Evolutionary conservation across 2,888 invertebrate species (phyloP), one percentile per base, ranked within the genome.

Genomic region (Belgica antarctica): DNA sequence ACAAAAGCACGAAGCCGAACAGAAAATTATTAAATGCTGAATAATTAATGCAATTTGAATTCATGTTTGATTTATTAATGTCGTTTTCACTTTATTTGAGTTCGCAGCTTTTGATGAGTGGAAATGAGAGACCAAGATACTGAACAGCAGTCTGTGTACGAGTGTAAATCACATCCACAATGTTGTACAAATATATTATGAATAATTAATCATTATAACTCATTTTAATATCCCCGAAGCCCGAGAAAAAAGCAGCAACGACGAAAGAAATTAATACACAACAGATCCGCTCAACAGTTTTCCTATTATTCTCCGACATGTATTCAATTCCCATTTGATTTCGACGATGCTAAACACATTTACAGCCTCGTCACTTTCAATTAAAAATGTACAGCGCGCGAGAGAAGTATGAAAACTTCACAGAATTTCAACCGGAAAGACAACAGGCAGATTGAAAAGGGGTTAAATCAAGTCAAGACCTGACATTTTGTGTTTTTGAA

Each of bases 21-120:
- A 12, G 24, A 52, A 24, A 52, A 66, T 66, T 52, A 66, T 66
- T 66, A 66, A 66, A 66, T 19, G 57, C 57, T 68, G 68, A 68
- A 68, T 68, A 68, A 68, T 68, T 68, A 68, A 68, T 68, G 68
- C 68, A 68, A 68, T 68, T 68, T 68, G 57, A 68, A 47, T 28
- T 68, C 57, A 57, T 57, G 68, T 68, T 57, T 68, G 68, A 68
- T 68, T 68, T 68, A 68, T 68, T 68, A 57, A 68, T 57, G 68
- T 57, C 22, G 17, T 52, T 68, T 66, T 27, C 59, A 12, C 25
- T 59, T n/a, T n/a, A 15, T 59, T 19, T 27, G 27, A 27, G n/a
- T 27, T 27, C 2, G 59, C 59, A 59, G 4, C 59, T 27, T n/a
- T 41, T 22, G 27, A 59, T 27, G 59, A 59, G 52, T 19, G 12